Evolutionary conservation across 2,888 invertebrate genomes (phyloP), one percentile per base, ranked within the genome.

Genomic region (Loripinus fragilis): DNA sequence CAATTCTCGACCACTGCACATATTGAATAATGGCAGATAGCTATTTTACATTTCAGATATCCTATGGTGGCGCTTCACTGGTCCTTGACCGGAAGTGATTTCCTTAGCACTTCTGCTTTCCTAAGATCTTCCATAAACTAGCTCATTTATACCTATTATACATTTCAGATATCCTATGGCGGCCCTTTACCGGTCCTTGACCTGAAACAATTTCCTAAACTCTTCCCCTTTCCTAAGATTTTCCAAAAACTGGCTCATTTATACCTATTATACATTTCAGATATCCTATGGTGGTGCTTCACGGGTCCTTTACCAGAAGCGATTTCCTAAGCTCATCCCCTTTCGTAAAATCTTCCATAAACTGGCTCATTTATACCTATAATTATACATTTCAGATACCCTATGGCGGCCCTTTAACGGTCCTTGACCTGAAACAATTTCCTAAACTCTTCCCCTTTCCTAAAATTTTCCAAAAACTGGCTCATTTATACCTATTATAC

Each of bases 81-180:
- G 55, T 55, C 8, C 30, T 55, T 8, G 30, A 55, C 17, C 5
- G 55, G 8, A 55, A 55, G 28, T 28, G 55, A 2, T 55, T 55
- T 28, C 55, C 55, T 10, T 28, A 17, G 17, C 55, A 28, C 7
- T 55, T 55, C 55, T 28, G 55, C 5, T 28, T 55, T 23, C 28
- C n/a, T n/a, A n/a, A n/a, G n/a, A n/a, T n/a, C n/a, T n/a, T n/a
- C n/a, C n/a, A n/a, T n/a, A n/a, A n/a, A n/a, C n/a, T n/a, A n/a
- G n/a, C n/a, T n/a, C n/a, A n/a, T 42, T 42, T 12, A 42, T 50
- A n/a, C n/a, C n/a, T n/a, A n/a, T n/a, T 7, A 5, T 50, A 20
- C n/a, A 12, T 55, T 55, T 55, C 55, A 55, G 55, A 55, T 55
- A 20, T 28, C 55, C 8, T 55, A 55, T 17, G 55, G 55, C 55